Conservation (phyloP, 1,140 invertebrate genomes). For the Aphaenogaster floridana region DNA sequence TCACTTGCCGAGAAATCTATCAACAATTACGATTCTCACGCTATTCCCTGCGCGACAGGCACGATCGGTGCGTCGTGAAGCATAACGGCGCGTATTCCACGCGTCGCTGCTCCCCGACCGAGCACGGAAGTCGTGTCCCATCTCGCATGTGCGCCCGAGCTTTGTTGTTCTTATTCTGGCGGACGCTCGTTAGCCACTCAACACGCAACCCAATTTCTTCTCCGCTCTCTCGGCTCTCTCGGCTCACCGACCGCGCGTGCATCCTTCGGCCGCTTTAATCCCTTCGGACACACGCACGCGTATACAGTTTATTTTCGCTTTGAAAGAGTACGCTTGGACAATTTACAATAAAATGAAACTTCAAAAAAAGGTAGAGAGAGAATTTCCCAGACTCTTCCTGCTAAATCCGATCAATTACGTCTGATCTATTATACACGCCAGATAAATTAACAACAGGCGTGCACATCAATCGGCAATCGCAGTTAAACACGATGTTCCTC, state of each 20-base stretch:
- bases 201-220: constrained; percentile 60
- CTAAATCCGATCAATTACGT: background rate
- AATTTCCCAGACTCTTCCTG: background rate
- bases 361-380: background rate
- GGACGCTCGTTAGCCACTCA: constrained; percentile 66
- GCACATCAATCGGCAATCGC: background rate
- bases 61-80: constrained; percentile 31
- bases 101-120: constrained; percentile 44
- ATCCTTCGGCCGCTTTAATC: constrained; percentile 50
- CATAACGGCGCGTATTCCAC: constrained; percentile 54
- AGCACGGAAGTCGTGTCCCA: constrained; percentile 52
- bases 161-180: constrained; percentile 60
- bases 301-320: background rate
- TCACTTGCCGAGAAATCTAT: constrained; percentile 14
- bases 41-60: constrained; percentile 32
- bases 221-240: constrained; percentile 33
- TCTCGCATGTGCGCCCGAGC: constrained; percentile 32
- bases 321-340: background rate
- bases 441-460: constrained; percentile 46
- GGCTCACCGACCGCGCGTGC: constrained; percentile 22
- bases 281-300: background rate
- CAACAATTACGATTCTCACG: constrained; percentile 41
- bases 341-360: background rate
- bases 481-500: background rate
- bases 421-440: background rate